Evolutionary conservation across 2,888 invertebrate species (phyloP), one percentile per base, ranked within the genome.

Genomic region (Physocephala rufipes): DNA sequence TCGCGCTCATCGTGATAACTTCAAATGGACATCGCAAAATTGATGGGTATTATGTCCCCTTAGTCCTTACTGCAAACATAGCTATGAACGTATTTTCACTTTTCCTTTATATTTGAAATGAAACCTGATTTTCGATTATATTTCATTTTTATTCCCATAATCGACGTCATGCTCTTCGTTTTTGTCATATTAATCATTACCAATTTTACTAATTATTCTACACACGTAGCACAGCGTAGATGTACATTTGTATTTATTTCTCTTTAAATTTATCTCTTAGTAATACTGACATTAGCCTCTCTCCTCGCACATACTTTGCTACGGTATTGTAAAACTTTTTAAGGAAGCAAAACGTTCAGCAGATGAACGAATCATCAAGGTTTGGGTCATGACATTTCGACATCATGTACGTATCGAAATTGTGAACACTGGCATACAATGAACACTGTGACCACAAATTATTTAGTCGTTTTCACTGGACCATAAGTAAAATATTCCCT

Each of bases 51-150:
- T n/a, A n/a, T n/a, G n/a, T n/a, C n/a, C n/a, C n/a, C n/a, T n/a
- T n/a, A n/a, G n/a, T n/a, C n/a, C n/a, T n/a, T n/a, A n/a, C n/a
- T n/a, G n/a, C n/a, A n/a, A n/a, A n/a, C n/a, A 36, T 7, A 36
- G 21, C 30, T 24, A 24, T 13, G 19, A 24, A 21, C 53, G 66
- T 55, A 55, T 66, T 68, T 61, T 30, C 51, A 61, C 21, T 68
- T 68, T 28, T 61, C 49, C 68, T 51, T 30, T 51, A 21, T 36
- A 49, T 51, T 68, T 51, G 68, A 62, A 47, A 49, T 49, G 67
- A 59, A n/a, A 59, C 67, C 61, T 16, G 67, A 68, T 47, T 61
- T 28, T 49, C 61, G n/a, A n/a, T n/a, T n/a, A n/a, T n/a, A n/a
- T n/a, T n/a, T n/a, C n/a, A n/a, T n/a, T 68, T 59, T 36, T 36